Conservation (phyloP, 2,888 invertebrate genomes). For the Philhelius pedissequus region DNA sequence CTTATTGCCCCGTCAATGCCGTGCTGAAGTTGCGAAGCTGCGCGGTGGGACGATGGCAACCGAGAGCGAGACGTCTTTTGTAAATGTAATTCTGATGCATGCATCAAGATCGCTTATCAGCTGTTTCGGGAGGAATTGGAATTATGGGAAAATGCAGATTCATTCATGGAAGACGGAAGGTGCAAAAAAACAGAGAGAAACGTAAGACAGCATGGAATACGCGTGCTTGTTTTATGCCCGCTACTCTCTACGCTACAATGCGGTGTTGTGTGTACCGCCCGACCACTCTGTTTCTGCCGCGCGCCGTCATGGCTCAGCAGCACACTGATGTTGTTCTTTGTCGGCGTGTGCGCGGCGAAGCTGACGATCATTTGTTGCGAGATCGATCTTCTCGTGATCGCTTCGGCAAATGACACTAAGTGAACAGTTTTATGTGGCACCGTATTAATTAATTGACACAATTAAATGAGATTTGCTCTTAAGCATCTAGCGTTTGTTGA, state of each 20-base stretch:
- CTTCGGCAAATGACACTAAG: slow-evolving; percentile 58
- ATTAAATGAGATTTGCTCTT: slow-evolving; percentile 64
- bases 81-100: slow-evolving; percentile 42
- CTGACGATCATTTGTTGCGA: slow-evolving; percentile 44
- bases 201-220: slow-evolving; percentile 14
- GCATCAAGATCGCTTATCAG: slow-evolving; percentile 57
- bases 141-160: slow-evolving; percentile 62
- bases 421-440: slow-evolving; percentile 68
- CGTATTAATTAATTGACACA: slow-evolving; percentile 65
- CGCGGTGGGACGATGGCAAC: background rate
- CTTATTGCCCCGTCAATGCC: slow-evolving; percentile 1
- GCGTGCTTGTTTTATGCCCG: slow-evolving; percentile 52
- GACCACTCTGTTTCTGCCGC: background rate
- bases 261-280: background rate
- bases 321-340: slow-evolving; percentile 21
- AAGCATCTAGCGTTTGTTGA: slow-evolving; percentile 32
- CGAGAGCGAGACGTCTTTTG: background rate
- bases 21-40: background rate
- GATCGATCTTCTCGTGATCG: slow-evolving; percentile 60
- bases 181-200: background rate
- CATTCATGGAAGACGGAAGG: slow-evolving; percentile 53
- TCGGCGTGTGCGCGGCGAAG: slow-evolving; percentile 36
- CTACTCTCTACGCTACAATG: background rate
- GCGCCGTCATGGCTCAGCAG: no score
- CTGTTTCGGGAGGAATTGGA: slow-evolving; percentile 25